Base-by-base conservation (phyloP, 2,797 vertebrate genomes). In the Peromyscus nudipes region DNA sequence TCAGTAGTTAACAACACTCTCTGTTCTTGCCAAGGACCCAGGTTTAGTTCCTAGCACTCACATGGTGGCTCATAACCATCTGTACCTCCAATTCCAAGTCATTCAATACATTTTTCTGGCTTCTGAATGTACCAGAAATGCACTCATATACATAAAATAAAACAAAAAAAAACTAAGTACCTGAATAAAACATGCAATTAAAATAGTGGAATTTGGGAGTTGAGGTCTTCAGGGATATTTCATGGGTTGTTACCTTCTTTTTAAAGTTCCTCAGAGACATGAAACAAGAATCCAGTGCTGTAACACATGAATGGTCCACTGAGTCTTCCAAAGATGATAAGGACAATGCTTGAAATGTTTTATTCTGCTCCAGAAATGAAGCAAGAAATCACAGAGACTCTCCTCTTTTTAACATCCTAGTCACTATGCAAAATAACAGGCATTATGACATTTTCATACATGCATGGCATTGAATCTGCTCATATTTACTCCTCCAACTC, bases 101-200 rank as follows among this genome's bases (percentile, higher is more conserved):
- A 87, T 19, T 16, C 5, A 29, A 23, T 73, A 55, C 65, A 34
- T 16, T 37, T 16, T 71, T 40, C 49, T 73, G n/a, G n/a, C 34
- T 1, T 87, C 27, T 73, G n/a, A 19, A 55, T 55, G 25, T 57
- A 73, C 49, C 49, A 87, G 67, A 55, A 37, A 87, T 29, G 34
- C 1, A 37, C 21, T 29, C 34, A 55, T 29, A 71, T 46, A 17
- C 13, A 55, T 52, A 55, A 55, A 71, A 55, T 37, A 52, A 86
- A 77, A 49, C 27, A 46, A 60, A 57, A 57, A 60, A 60, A 46
- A n/a, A n/a, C n/a, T 77, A 55, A 55, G 40, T 23, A 49, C 13
- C 49, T 92, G 80, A 89, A 52, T 79, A 34, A 94, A 89, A 34
- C 5, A 67, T 4, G 65, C 75, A 95, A n/a, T 80, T 94, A 82